These are phyloP conservation scores for Promerops cafer DNA, from an alignment of 2,113 vertebrate genomes.

Conservation along the genomic window DNA sequence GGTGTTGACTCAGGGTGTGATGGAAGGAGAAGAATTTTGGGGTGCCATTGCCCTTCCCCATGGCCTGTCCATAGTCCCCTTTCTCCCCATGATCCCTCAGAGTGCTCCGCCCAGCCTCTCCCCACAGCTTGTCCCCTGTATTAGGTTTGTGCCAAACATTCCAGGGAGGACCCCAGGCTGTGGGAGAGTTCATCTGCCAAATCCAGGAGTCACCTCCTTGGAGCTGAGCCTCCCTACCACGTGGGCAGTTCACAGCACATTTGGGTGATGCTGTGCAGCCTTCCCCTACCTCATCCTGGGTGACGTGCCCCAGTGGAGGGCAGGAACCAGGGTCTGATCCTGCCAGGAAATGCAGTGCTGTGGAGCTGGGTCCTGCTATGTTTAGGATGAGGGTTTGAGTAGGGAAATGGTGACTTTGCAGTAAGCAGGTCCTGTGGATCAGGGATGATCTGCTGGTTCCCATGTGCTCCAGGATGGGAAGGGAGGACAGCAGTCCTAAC, in stretches of 20 bases:
- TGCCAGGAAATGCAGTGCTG: not conserved
- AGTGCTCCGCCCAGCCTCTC: not conserved
- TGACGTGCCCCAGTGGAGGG: not conserved
- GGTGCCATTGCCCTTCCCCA: not conserved
- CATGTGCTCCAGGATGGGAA: not conserved
- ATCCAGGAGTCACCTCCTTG: not conserved
- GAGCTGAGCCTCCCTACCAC: fast-evolving
- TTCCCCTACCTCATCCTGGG: not conserved
- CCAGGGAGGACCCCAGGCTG: not conserved
- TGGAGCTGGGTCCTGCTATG: not conserved
- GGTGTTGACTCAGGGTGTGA: not conserved
- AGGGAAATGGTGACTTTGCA: not conserved
- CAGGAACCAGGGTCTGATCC: not conserved
- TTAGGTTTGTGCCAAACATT: not conserved
- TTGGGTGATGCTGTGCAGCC: not conserved
- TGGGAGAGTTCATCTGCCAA: not conserved
- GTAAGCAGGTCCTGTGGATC: not conserved
- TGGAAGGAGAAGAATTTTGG: not conserved
- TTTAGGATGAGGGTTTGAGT: not conserved
- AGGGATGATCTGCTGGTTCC: not conserved
- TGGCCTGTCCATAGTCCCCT: not conserved
- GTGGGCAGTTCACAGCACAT: not conserved
- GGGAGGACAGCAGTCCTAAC: not conserved
- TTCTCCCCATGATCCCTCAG: not conserved
- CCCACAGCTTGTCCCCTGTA: fast-evolving